Evolutionary conservation across 2,113 vertebrate species (phyloP), one percentile per base, ranked within the genome.

Genomic region (Ariopsis seemanni): DNA sequence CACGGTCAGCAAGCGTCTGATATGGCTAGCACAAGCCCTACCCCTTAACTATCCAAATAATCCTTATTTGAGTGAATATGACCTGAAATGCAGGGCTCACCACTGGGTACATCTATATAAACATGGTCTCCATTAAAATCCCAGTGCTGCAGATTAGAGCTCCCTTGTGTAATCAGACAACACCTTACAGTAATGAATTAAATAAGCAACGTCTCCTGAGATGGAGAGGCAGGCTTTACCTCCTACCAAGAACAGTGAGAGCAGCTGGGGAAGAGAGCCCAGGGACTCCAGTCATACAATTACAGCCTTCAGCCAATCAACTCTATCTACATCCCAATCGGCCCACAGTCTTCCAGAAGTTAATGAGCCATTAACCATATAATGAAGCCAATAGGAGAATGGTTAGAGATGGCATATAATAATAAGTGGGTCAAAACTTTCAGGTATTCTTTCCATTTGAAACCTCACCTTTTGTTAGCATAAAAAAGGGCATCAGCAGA

Each of bases 301-400:
- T 90, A 89, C 88, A 74, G 82, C 48, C 69, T 65, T 69, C 71
- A 87, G 75, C 85, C 85, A 89, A 90, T 90, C 90, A 87, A 53
- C 88, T 50, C 85, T 18, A 82, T 63, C 82, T 89, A 87, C 72
- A 79, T 85, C 81, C 52, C 67, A 12, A 69, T 63, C n/a, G 60
- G 85, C 75, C 52, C 55, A 22, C 67, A n/a, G 85, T 85, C 69
- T 77, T 84, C 25, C 60, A 90, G 87, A 69, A 91, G 87, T 88
- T 90, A 91, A 90, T 85, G 72, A 90, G 55, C 79, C 87, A 89
- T 90, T 89, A 89, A 83, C 85, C 82, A 85, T 86, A 89, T 91
- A 91, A 91, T 88, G 63, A 90, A 85, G 83, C 65, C 82, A 77
- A 87, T 85, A 85, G 63, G 55, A 77, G 77, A 57, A 58, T 4